Conservation (phyloP, 2,113 vertebrate species). For the Rhinolophus sinicus region DNA sequence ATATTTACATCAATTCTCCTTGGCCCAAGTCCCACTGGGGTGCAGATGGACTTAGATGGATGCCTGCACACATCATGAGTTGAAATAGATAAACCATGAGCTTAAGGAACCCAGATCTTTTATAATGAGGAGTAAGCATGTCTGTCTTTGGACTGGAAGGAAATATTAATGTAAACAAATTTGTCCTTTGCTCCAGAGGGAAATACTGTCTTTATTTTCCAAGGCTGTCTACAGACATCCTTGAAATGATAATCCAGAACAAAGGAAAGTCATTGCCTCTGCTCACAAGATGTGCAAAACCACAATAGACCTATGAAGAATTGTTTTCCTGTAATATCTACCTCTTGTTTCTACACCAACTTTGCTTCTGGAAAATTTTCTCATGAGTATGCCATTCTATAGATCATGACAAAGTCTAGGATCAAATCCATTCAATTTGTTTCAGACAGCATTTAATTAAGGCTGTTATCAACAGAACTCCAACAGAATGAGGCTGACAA, state of each 20-base stretch:
- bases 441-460: not conserved
- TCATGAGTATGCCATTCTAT: not conserved
- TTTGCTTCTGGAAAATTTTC: not conserved
- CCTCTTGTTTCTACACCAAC: not conserved
- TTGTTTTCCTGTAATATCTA: not conserved
- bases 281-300: not conserved
- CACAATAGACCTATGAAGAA: not conserved
- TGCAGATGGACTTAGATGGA: not conserved
- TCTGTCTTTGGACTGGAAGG: not conserved
- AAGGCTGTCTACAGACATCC: not conserved
- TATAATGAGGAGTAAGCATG: not conserved
- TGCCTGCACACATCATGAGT: not conserved
- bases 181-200: not conserved
- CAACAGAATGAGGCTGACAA: not conserved
- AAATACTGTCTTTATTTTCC: not conserved
- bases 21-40: not conserved
- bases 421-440: not conserved
- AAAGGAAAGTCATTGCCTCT: not conserved
- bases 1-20: not conserved
- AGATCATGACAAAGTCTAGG: not conserved
- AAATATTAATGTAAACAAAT: not conserved
- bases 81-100: not conserved
- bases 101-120: not conserved
- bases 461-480: not conserved
- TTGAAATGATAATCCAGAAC: not conserved